Evolutionary conservation across 2,888 invertebrate species (phyloP).

Genomic region (Argyresthia goedartella): DNA sequence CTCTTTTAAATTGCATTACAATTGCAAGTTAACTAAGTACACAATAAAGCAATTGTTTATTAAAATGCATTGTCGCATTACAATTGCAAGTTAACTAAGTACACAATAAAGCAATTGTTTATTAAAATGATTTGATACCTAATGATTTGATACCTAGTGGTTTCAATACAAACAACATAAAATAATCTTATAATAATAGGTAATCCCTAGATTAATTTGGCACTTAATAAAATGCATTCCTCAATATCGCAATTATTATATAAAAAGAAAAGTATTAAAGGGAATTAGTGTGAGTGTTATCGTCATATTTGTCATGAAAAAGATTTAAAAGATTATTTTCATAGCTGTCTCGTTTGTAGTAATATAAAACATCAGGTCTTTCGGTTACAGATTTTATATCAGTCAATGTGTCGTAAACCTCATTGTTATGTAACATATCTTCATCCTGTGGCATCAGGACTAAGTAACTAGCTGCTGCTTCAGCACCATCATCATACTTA

Average conservation of each 20-base stretch:
- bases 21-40: no score
- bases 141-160: no score
- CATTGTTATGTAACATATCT: conserved; percentile 77
- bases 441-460: conserved; percentile 75
- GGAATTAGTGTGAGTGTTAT: conserved; percentile 36
- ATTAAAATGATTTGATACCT: no score
- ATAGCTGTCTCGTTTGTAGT: conserved; percentile 70
- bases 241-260: background rate
- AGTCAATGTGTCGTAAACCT: conserved; percentile 69
- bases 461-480: conserved; percentile 76
- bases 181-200: no score
- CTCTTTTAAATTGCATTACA: no score
- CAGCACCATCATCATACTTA: conserved; percentile 73
- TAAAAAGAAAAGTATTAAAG: conserved; percentile 14
- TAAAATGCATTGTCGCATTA: no score
- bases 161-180: no score
- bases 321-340: conserved; percentile 70
- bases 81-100: no score
- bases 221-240: background rate
- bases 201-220: background rate
- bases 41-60: no score
- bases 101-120: no score
- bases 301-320: conserved; percentile 44
- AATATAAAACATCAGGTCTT: conserved; percentile 70
- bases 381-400: conserved; percentile 66